Conservation (phyloP, 2,888 invertebrate genomes). For the Morinoia aosen region DNA sequence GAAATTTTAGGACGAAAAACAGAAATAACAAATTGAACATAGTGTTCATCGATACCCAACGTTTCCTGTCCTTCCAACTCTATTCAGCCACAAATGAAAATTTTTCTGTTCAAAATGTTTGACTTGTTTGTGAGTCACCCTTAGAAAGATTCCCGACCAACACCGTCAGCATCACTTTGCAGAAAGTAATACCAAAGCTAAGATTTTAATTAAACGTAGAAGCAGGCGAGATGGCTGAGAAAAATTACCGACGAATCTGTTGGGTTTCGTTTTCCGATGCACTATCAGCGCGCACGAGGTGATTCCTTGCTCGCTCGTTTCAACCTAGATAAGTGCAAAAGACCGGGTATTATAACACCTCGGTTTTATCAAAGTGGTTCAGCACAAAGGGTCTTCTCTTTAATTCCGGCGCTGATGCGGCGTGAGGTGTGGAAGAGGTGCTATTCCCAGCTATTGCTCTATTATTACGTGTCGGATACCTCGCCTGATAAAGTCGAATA, state of each 20-base stretch:
- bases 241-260: not conserved
- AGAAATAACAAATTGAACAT: too few species aligned
- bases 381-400: constrained; percentile 44
- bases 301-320: constrained; percentile 18
- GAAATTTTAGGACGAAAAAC: too few species aligned
- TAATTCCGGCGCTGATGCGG: constrained; percentile 29
- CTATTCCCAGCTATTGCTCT: constrained; percentile 48
- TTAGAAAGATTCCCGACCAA: not conserved
- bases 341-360: constrained; percentile 44
- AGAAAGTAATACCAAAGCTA: not conserved
- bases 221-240: not conserved
- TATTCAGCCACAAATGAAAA: not conserved
- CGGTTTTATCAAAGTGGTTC: constrained; percentile 39
- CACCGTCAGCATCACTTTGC: not conserved
- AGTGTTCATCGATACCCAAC: too few species aligned
- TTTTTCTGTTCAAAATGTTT: not conserved
- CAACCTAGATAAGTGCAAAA: constrained; percentile 25
- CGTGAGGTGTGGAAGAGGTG: constrained; percentile 51
- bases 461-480: constrained; percentile 49
- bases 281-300: constrained; percentile 36
- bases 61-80: not conserved
- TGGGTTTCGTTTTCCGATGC: constrained; percentile 16
- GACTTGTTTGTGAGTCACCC: not conserved
- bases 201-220: not conserved
- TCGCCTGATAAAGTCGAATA: constrained; percentile 52